Conservation (phyloP, 2,113 vertebrate genomes). For the Neolamprologus kungweensis region DNA sequence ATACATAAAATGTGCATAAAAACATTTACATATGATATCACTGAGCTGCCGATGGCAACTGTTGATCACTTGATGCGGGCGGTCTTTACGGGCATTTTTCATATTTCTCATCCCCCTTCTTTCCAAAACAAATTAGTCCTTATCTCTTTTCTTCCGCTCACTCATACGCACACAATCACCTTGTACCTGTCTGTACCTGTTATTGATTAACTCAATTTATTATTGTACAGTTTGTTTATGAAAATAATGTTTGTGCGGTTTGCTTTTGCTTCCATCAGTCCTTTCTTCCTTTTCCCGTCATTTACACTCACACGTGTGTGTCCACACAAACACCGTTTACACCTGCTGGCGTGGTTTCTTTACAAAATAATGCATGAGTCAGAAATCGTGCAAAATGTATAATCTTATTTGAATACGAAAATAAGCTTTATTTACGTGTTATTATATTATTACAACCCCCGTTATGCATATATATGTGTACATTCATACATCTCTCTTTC, state of each 20-base stretch:
- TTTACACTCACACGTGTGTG: not conserved
- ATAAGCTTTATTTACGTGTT: not conserved
- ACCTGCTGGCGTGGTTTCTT: not conserved
- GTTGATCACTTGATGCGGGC: not conserved
- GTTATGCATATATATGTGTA: not conserved
- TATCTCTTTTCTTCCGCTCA: not conserved
- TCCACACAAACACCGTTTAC: not conserved
- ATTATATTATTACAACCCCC: not conserved
- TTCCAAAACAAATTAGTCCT: not conserved
- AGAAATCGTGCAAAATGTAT: not conserved
- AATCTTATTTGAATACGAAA: not conserved
- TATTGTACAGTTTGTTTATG: not conserved
- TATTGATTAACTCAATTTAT: not conserved
- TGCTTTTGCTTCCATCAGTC: not conserved
- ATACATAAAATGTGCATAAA: not conserved
- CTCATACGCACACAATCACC: not conserved
- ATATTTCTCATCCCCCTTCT: not conserved
- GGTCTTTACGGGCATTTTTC: not conserved
- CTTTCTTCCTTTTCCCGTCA: not conserved
- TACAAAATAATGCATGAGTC: not conserved
- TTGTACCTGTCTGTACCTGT: not conserved
- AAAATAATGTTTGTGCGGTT: not conserved
- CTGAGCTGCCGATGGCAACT: not conserved
- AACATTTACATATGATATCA: not conserved
- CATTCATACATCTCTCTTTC: not conserved